Evolutionary conservation across 2,113 vertebrate species (phyloP).

Genomic region (Anser brachyrhynchus): DNA sequence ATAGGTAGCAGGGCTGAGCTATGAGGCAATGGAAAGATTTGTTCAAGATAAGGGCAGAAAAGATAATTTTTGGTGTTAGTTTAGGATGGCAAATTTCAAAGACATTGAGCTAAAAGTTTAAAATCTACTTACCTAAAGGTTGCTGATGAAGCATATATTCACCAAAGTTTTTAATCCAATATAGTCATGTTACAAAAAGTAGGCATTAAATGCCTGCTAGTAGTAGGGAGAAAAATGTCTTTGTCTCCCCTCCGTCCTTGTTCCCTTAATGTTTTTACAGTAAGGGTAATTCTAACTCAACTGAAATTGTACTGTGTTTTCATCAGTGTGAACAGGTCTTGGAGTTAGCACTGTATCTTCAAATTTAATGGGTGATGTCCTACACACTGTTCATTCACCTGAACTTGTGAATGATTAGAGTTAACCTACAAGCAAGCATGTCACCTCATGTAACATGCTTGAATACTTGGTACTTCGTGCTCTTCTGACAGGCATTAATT

Average conservation of each 20-base stretch:
- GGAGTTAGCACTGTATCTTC: not conserved
- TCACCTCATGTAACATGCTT: not conserved
- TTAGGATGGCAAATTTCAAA: not conserved
- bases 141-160: not conserved
- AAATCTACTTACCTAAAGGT: not conserved
- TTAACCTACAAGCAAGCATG: not conserved
- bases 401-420: not conserved
- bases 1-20: not conserved
- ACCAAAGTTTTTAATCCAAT: not conserved
- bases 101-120: not conserved
- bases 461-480: not conserved
- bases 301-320: not conserved
- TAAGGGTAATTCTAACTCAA: not conserved
- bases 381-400: not conserved
- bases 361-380: not conserved
- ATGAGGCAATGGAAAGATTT: not conserved
- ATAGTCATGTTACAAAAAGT: not conserved
- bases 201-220: not conserved
- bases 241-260: accelerated
- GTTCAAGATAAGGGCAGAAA: not conserved
- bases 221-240: not conserved
- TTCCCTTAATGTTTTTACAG: not conserved
- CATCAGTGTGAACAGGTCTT: not conserved
- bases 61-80: not conserved
- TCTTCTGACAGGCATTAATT: not conserved